phyloP scores from a whole-genome alignment of 2,113 vertebrate species.

The Corythornis madagascariensis region DNA sequence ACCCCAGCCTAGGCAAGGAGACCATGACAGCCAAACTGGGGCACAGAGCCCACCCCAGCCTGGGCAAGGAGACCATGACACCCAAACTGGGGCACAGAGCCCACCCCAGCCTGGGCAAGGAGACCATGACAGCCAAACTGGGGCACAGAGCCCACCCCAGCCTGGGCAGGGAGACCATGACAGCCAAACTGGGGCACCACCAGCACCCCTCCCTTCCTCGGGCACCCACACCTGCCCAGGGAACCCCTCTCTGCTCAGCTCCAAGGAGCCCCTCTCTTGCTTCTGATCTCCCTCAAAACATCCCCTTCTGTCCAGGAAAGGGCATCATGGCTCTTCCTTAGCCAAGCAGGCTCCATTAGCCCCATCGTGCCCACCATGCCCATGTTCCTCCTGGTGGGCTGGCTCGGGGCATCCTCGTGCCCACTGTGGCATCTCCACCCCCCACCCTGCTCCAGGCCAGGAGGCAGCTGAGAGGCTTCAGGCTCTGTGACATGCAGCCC shows the following conservation, averaged over 20 bases:
- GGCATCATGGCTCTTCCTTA: accelerated
- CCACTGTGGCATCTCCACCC: background rate
- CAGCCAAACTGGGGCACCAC: background rate
- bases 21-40: background rate
- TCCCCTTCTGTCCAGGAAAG: background rate
- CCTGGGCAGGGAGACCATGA: background rate
- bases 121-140: too few relatives aligned
- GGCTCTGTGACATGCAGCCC: too few relatives aligned
- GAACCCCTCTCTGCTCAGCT: background rate
- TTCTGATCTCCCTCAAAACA: background rate
- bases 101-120: background rate
- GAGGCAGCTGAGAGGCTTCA: background rate
- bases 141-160: background rate
- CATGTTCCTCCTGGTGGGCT: too few relatives aligned
- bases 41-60: background rate
- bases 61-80: background rate
- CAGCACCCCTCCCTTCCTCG: background rate
- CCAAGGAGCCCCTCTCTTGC: background rate
- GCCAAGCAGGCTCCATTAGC: background rate
- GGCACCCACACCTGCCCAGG: background rate
- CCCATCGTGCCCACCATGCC: background rate
- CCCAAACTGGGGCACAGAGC: background rate
- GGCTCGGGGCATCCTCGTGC: background rate
- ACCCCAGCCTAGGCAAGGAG: background rate
- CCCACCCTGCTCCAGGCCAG: background rate